Evolutionary conservation across 2,797 vertebrate genomes (phyloP).

Genomic region (Rhabdophis nuchalis): DNA sequence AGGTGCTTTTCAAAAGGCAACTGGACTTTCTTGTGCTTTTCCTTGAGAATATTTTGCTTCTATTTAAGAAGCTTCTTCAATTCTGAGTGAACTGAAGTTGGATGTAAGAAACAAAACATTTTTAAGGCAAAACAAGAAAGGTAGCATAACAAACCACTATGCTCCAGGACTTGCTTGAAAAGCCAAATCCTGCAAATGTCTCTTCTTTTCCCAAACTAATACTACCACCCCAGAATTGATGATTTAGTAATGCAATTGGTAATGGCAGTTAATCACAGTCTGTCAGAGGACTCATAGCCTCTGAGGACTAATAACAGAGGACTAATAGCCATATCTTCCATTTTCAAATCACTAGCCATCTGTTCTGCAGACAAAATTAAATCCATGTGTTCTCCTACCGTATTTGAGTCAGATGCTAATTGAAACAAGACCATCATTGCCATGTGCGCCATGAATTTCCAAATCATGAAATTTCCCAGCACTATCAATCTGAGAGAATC

Average conservation of each 20-base stretch:
- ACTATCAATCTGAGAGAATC: not conserved
- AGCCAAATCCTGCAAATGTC: not conserved
- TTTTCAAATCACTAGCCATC: not conserved
- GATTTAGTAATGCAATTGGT: not conserved
- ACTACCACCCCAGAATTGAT: not conserved
- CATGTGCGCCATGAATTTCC: not conserved
- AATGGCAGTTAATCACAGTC: not conserved
- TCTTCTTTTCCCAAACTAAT: not conserved
- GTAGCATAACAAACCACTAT: not conserved
- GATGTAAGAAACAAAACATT: not conserved
- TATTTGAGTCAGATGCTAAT: not conserved
- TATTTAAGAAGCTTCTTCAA: not conserved
- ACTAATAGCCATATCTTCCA: not conserved
- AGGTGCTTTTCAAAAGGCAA: not conserved
- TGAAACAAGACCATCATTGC: not conserved
- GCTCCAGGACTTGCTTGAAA: not conserved
- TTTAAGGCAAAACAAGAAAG: not conserved
- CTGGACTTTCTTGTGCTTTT: not conserved
- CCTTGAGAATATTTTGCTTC: not conserved
- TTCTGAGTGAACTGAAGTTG: not conserved
- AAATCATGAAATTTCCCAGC: not conserved
- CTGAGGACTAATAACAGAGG: not conserved
- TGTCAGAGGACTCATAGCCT: not conserved
- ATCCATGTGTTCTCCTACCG: not conserved
- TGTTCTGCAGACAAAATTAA: not conserved